A percentile compares a stretch with the other conserved stretches of the same genome.
Evolutionary conservation across 2,113 vertebrate species (phyloP).

Genomic region (Procavia capensis): DNA sequence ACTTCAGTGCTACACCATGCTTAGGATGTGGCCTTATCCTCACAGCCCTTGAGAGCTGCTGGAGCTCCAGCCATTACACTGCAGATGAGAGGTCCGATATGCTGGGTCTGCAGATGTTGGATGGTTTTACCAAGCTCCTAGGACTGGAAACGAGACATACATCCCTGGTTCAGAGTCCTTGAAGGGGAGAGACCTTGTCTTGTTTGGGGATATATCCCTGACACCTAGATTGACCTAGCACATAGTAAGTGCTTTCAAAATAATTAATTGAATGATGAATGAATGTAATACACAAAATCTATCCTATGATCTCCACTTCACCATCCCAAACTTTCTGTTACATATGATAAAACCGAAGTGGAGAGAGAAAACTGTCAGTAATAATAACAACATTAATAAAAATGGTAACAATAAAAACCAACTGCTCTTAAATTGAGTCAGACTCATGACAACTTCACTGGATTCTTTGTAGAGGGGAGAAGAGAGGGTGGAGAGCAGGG

Average conservation of each 20-base stretch:
- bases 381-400: not conserved
- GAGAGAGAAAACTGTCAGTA: not conserved
- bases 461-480: too few relatives aligned
- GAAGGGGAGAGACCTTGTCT: not conserved
- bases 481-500: not conserved
- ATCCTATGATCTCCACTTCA: not conserved
- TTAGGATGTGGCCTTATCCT: too few relatives aligned
- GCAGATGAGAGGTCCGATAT: too few relatives aligned
- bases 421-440: too few relatives aligned
- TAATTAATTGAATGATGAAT: not conserved
- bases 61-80: too few relatives aligned
- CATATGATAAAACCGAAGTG: accelerated
- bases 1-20: too few relatives aligned
- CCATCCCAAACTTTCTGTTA: not conserved
- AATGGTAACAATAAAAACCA: too few relatives aligned
- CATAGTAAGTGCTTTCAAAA: not conserved
- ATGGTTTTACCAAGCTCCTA: not conserved
- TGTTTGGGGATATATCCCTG: too few relatives aligned
- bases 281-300: not conserved
- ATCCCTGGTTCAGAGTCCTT: not conserved
- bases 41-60: too few relatives aligned
- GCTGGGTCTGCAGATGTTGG: not conserved
- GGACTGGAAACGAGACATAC: not conserved
- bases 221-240: not conserved
- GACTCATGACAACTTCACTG: too few relatives aligned